phyloP scores from a whole-genome alignment of 2,113 vertebrate species.

The Eublepharis macularius region DNA sequence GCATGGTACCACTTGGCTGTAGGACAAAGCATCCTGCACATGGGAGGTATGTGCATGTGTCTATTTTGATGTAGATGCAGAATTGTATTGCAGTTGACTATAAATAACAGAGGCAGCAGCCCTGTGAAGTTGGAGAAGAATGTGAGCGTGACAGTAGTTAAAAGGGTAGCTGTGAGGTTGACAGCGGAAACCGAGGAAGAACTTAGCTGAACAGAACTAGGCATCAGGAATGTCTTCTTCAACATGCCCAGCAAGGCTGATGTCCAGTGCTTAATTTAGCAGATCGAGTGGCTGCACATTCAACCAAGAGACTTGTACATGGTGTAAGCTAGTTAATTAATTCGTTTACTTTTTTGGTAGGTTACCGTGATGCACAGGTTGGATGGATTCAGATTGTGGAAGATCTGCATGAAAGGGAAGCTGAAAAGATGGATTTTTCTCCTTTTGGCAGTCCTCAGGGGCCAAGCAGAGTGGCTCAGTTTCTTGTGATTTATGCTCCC shows the following conservation, averaged over 20 bases:
- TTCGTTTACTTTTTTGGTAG: constrained; percentile 65
- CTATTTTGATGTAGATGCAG: too few species aligned
- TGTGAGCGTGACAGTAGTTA: not conserved
- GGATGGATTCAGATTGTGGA: constrained; percentile 95
- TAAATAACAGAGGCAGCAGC: not conserved
- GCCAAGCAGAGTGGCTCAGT: constrained; percentile 87
- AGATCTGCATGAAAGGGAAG: constrained; percentile 85
- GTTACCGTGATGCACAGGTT: constrained; percentile 93
- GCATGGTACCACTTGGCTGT: not conserved
- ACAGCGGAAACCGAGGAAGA: not conserved
- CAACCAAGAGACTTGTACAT: not conserved
- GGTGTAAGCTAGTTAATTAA: not conserved
- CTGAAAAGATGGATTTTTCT: constrained; percentile 74
- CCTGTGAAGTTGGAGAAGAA: not conserved
- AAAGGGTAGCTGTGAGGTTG: not conserved
- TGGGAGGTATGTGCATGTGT: not conserved
- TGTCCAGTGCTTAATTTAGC: not conserved
- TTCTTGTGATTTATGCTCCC: constrained; percentile 94
- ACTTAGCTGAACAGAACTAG: not conserved
- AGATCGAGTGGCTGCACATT: not conserved
- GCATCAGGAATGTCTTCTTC: not conserved
- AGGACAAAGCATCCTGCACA: not conserved
- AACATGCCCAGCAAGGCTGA: not conserved
- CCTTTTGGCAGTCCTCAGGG: constrained; percentile 77
- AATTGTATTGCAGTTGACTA: too few species aligned